Base-by-base conservation (phyloP, 2,113 vertebrate genomes). In the Beaufortia kweichowensis region DNA sequence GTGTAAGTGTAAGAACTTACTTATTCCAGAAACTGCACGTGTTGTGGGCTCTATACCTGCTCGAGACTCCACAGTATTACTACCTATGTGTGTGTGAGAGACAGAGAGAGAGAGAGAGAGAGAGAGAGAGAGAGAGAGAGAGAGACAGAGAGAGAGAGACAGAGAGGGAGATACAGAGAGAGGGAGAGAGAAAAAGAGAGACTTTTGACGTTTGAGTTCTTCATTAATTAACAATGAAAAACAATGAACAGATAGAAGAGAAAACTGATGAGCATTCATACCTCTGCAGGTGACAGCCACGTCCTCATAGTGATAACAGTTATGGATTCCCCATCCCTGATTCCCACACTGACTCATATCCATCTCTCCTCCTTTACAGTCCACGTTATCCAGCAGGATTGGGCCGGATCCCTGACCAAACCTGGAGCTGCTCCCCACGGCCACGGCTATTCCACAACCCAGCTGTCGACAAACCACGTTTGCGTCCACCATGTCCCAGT, bases 231-330 rank as follows among this genome's bases (percentile, higher is more conserved):
- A n/a, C n/a, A n/a, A n/a, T n/a, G n/a, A n/a, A n/a, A n/a, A n/a
- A n/a, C n/a, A n/a, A n/a, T n/a, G n/a, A n/a, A n/a, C n/a, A n/a
- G n/a, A n/a, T n/a, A n/a, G n/a, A n/a, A n/a, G n/a, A n/a, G n/a
- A n/a, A n/a, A n/a, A n/a, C n/a, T n/a, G n/a, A n/a, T n/a, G n/a
- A n/a, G n/a, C n/a, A n/a, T n/a, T n/a, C 3, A 86, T 89, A 98
- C 97, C 97, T 0, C 90, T 92, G 75, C 97, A 99, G 23, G 91
- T 86, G 6, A 98, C 91, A 0, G 92, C 94, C 86, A 98, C 96
- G 0, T 98, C 97, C 86, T 99, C 97, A 0, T 96, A 97, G 93
- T 99, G 97, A 87, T 98, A 96, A 84, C 96, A 98, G 90, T 99
- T 98, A 88, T 98, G 96, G 83, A 97, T 66, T 9, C 95, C 96